These are phyloP conservation scores for Nylanderia fulva DNA, from an alignment of 1,140 invertebrate genomes.

Conservation along the genomic window DNA sequence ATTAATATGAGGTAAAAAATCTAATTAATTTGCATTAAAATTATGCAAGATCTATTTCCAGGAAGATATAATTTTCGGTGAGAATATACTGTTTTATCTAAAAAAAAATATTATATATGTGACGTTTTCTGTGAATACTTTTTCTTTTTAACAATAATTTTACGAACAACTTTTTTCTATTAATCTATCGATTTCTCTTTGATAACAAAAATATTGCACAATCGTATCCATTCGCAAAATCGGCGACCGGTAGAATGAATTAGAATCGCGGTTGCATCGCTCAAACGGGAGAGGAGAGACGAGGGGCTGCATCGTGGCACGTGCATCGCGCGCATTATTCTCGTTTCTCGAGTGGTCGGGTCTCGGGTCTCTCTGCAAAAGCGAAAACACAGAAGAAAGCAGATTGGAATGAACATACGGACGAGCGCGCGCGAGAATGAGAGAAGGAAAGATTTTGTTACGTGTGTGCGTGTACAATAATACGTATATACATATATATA, in stretches of 20 bases:
- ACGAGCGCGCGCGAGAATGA: not conserved
- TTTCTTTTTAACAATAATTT: not conserved
- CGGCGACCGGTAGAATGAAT: conserved; percentile 57
- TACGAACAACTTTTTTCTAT: not conserved
- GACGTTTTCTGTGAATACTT: conserved; percentile 3
- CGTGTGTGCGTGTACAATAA: no score
- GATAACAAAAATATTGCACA: conserved; percentile 45
- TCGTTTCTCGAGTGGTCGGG: conserved; percentile 73
- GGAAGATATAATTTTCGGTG: not conserved
- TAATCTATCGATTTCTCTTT: not conserved
- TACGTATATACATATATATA: conserved; percentile 53
- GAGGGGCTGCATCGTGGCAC: conserved; percentile 64
- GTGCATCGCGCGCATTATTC: conserved; percentile 77
- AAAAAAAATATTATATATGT: no score
- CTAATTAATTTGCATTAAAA: conserved; percentile 16
- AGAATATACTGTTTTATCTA: not conserved
- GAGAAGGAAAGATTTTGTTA: conserved; percentile 11
- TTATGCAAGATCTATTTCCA: conserved; percentile 21
- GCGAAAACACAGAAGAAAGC: conserved; percentile 17
- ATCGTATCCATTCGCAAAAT: conserved; percentile 32
- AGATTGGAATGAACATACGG: not conserved
- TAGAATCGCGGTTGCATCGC: conserved; percentile 60
- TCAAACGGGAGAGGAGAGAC: not conserved
- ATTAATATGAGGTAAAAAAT: not conserved
- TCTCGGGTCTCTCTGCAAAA: conserved; percentile 25